These are phyloP conservation scores for Zosterops borbonicus DNA, from an alignment of 2,113 vertebrate genomes.

Conservation along the genomic window DNA sequence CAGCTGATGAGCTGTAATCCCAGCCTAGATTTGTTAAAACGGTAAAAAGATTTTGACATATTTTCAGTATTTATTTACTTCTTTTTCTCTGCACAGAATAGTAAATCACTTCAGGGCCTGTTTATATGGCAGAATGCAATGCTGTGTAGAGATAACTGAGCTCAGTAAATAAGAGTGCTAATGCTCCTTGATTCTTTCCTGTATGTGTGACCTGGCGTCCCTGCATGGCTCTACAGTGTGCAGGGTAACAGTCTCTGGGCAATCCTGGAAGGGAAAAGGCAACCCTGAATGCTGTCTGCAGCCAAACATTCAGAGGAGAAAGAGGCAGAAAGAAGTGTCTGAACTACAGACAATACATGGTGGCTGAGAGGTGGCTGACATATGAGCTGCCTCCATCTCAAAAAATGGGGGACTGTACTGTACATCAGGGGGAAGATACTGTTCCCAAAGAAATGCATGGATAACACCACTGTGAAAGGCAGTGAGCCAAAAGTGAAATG, in stretches of 20 bases:
- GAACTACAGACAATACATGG: not conserved
- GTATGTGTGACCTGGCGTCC: not conserved
- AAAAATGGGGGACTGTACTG: not conserved
- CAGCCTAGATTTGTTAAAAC: not conserved
- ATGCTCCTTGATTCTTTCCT: not conserved
- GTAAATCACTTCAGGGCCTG: not conserved
- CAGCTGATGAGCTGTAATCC: not conserved
- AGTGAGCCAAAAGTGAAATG: not conserved
- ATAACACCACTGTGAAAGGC: not conserved
- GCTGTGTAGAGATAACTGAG: not conserved
- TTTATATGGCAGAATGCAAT: not conserved
- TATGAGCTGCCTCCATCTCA: not conserved
- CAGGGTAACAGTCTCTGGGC: no score
- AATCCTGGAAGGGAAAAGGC: not conserved
- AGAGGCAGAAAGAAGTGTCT: not conserved
- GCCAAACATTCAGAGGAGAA: not conserved
- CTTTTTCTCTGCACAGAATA: not conserved
- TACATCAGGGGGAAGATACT: not conserved
- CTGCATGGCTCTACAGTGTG: not conserved
- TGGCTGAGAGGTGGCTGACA: not conserved
- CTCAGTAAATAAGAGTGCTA: not conserved
- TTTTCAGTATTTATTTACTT: not conserved
- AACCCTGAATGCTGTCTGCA: not conserved
- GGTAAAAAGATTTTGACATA: not conserved
- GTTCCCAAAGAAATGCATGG: not conserved